Evolutionary conservation across 2,113 vertebrate genomes (phyloP).

Genomic region (Apodemus speciosus): DNA sequence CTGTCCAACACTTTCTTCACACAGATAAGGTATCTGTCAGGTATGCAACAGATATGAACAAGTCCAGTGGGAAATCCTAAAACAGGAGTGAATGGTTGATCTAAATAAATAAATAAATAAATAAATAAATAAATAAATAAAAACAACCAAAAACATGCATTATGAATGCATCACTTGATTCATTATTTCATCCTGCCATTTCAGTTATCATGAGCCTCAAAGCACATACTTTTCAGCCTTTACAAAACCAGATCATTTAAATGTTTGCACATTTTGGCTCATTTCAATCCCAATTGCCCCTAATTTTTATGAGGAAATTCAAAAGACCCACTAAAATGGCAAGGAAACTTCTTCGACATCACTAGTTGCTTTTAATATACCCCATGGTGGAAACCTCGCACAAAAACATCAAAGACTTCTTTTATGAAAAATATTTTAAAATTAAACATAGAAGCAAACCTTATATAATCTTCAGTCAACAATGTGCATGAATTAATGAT

Average conservation of each 20-base stretch:
- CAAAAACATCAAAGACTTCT: constrained; percentile 12
- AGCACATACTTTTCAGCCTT: constrained; percentile 7
- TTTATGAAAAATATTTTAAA: constrained; percentile 18
- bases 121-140: background rate
- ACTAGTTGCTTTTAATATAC: constrained; percentile 31
- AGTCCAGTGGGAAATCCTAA: background rate
- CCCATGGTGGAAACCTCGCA: background rate
- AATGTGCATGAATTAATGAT: background rate
- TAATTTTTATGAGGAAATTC: background rate
- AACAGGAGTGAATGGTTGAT: background rate
- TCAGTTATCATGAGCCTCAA: constrained; percentile 12
- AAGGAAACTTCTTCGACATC: constrained; percentile 13
- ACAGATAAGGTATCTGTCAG: background rate
- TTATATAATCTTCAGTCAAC: background rate
- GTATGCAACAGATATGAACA: background rate
- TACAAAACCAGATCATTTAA: constrained; percentile 7
- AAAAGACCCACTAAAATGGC: background rate
- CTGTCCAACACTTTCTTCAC: constrained; percentile 1
- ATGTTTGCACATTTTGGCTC: constrained; percentile 2
- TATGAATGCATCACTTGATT: background rate
- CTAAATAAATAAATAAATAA: background rate
- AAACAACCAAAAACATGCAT: background rate
- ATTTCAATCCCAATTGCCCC: constrained; percentile 28
- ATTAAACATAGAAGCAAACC: background rate
- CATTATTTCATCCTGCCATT: background rate